A percentile compares a stretch with the other conserved stretches of the same genome.
These are phyloP conservation scores for Xenotilapia flavipinnis DNA, from an alignment of 2,113 vertebrate genomes.

Conservation along the genomic window DNA sequence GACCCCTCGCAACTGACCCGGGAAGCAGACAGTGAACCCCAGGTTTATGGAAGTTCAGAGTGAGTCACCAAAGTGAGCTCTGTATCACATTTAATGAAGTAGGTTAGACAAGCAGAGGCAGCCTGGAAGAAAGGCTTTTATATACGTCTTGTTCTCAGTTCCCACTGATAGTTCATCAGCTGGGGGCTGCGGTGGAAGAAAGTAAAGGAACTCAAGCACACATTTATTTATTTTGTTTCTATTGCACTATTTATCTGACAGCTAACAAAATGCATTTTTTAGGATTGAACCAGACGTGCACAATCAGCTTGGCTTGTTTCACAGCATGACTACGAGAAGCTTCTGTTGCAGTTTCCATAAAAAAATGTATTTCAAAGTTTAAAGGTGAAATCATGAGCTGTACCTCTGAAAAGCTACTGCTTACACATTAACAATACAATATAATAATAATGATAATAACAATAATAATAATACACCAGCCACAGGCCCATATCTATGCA, in stretches of 20 bases:
- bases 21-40: slow-evolving; percentile 44
- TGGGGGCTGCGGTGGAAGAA: background rate
- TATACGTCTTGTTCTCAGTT: background rate
- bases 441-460: background rate
- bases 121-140: background rate
- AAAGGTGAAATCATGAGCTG: background rate
- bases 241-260: background rate
- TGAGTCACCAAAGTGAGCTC: slow-evolving; percentile 43
- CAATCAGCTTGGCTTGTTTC: background rate
- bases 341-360: background rate
- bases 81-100: slow-evolving; percentile 10
- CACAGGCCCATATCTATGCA: background rate
- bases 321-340: background rate
- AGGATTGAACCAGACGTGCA: background rate
- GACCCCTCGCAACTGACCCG: slow-evolving; percentile 64
- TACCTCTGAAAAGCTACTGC: background rate
- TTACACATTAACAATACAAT: background rate
- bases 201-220: background rate
- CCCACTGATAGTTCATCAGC: background rate
- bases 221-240: background rate
- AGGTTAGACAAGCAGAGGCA: slow-evolving; percentile 6
- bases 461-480: background rate
- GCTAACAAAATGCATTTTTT: background rate
- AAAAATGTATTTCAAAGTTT: background rate
- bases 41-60: slow-evolving; percentile 46